Evolutionary conservation across 2,113 vertebrate genomes (phyloP).

Genomic region (Morone chrysops): DNA sequence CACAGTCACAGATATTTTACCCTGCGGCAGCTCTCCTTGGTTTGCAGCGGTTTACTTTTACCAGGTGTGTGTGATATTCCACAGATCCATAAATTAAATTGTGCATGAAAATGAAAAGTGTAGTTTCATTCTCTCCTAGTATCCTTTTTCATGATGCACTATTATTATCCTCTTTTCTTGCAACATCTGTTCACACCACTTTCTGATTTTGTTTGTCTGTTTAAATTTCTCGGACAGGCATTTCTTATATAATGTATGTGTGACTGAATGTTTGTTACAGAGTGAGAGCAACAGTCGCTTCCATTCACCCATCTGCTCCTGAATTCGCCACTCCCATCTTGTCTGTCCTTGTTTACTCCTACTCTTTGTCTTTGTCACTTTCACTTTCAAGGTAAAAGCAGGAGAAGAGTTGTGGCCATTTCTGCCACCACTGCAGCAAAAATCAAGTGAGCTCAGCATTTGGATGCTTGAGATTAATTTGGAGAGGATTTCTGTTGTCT

Average conservation of each 20-base stretch:
- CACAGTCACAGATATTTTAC: conserved; percentile 5
- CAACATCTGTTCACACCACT: conserved; percentile 3
- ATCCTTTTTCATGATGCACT: neutral
- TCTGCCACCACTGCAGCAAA: conserved; percentile 27
- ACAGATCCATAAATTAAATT: neutral
- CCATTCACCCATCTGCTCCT: neutral
- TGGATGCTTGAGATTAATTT: conserved; percentile 54
- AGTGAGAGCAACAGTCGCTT: neutral
- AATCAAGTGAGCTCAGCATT: conserved; percentile 37
- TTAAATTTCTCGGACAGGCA: conserved; percentile 4
- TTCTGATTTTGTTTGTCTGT: neutral
- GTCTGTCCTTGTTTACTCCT: neutral
- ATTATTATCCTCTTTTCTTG: conserved; percentile 2
- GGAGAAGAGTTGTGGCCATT: neutral
- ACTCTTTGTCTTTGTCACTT: neutral
- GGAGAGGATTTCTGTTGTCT: conserved; percentile 31
- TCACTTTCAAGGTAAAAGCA: conserved; percentile 5
- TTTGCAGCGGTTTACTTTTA: neutral
- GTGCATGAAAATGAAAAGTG: neutral
- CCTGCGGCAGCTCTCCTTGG: neutral
- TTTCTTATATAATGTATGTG: conserved; percentile 14
- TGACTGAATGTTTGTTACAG: conserved; percentile 2
- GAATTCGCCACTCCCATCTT: neutral
- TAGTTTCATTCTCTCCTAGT: neutral
- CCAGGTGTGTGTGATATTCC: neutral